A percentile compares a stretch with the other conserved stretches of the same genome.
Conservation (phyloP, 2,888 invertebrate species). For the Idaea biselata region DNA sequence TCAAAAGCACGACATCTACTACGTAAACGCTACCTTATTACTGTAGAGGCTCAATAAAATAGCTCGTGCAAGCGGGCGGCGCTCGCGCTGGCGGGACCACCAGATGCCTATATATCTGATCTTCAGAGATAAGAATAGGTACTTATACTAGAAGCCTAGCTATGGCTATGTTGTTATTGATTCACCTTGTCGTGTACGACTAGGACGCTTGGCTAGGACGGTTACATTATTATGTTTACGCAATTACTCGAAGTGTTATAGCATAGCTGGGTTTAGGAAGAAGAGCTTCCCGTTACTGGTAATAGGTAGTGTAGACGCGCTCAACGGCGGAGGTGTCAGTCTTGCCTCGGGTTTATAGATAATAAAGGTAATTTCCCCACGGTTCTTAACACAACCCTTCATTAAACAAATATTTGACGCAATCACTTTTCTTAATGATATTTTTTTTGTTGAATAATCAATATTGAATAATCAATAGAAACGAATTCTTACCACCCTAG, state of each 20-base stretch:
- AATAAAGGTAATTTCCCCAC: conserved; percentile 59
- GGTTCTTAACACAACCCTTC: conserved; percentile 50
- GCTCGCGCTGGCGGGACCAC: conserved; percentile 21
- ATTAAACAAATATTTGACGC: conserved; percentile 51
- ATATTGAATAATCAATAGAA: no score
- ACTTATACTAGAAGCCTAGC: not conserved
- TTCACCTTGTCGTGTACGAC: conserved; percentile 46
- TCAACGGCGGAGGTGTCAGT: conserved; percentile 64
- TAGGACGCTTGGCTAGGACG: conserved; percentile 25
- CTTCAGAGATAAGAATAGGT: conserved; percentile 39
- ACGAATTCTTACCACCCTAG: no score
- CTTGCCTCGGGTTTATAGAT: conserved; percentile 42
- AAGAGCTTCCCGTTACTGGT: conserved; percentile 62
- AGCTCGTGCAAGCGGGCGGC: conserved; percentile 18
- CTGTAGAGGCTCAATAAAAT: conserved; percentile 23
- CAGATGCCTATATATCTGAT: conserved; percentile 44
- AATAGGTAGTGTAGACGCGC: conserved; percentile 55
- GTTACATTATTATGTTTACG: conserved; percentile 59
- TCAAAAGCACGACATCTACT: not conserved
- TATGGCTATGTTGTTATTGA: conserved; percentile 49
- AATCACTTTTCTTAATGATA: conserved; percentile 32
- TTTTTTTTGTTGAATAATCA: not conserved
- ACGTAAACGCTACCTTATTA: conserved; percentile 18
- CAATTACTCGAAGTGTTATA: conserved; percentile 60
- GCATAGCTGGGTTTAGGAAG: conserved; percentile 41